Evolutionary conservation across 1,140 invertebrate species (phyloP).

Genomic region (Ganaspis sp.): DNA sequence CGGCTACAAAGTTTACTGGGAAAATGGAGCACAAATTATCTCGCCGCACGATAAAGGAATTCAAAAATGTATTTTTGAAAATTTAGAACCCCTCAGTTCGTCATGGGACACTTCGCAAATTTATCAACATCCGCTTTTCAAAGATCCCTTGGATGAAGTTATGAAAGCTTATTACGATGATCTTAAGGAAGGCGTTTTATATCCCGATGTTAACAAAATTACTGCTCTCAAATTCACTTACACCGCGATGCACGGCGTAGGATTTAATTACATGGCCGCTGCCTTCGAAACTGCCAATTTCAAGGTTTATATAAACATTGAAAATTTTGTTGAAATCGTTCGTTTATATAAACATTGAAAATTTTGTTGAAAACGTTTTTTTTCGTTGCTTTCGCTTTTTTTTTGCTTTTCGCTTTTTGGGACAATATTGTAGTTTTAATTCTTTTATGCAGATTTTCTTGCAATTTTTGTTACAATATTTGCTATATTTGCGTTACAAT

Average conservation of each 20-base stretch:
- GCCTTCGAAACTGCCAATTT: constrained; percentile 88
- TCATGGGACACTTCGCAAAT: constrained; percentile 82
- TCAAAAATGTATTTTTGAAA: constrained; percentile 86
- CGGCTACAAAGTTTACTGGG: constrained; percentile 99
- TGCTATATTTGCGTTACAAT: too few species aligned
- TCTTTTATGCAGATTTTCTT: too few species aligned
- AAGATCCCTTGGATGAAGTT: constrained; percentile 80
- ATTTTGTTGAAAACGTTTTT: constrained; percentile 73
- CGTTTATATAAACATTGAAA: constrained; percentile 68
- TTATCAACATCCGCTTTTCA: constrained; percentile 73
- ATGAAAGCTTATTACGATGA: constrained; percentile 82
- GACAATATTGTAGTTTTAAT: too few species aligned
- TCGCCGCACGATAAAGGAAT: constrained; percentile 94
- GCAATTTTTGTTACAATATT: too few species aligned
- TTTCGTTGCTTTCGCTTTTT: too few species aligned
- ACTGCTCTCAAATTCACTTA: constrained; percentile 87
- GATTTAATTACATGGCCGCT: constrained; percentile 86
- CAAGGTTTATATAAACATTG: constrained; percentile 74
- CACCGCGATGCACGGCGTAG: constrained; percentile 99
- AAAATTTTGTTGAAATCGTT: constrained; percentile 27
- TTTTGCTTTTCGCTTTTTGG: not conserved
- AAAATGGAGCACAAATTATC: constrained; percentile 97
- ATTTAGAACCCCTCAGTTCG: constrained; percentile 82
- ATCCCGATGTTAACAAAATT: constrained; percentile 79
- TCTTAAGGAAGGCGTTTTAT: constrained; percentile 76